A percentile compares a stretch with the other conserved stretches of the same genome.
These are phyloP conservation scores for Theretra japonica DNA, from an alignment of 2,888 invertebrate genomes.

Conservation along the genomic window DNA sequence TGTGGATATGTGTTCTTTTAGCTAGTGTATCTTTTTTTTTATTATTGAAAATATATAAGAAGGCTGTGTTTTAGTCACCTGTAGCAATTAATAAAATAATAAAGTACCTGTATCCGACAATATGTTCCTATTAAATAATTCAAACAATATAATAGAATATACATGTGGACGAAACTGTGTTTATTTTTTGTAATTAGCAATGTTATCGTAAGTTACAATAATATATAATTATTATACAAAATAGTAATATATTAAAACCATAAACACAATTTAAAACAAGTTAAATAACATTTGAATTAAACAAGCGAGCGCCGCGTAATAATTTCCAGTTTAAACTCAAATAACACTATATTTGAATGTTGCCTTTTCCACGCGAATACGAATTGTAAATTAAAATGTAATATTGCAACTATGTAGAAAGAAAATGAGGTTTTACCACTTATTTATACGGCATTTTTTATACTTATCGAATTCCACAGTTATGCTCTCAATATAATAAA, in stretches of 20 bases:
- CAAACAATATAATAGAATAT: no score
- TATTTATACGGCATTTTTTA: no score
- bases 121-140: no score
- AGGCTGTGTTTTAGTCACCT: no score
- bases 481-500: no score
- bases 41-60: no score
- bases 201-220: no score
- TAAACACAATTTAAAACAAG: neutral
- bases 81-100: no score
- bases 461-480: no score
- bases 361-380: neutral
- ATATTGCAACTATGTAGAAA: neutral
- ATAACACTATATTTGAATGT: neutral
- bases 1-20: constrained; percentile 10
- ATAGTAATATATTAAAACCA: neutral
- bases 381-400: neutral
- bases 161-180: no score
- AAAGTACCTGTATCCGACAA: no score
- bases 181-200: no score
- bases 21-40: neutral
- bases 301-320: neutral
- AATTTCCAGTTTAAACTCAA: constrained; percentile 3
- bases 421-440: neutral
- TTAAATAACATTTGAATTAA: neutral
- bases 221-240: neutral